A percentile compares a stretch with the other conserved stretches of the same genome.
phyloP scores from a whole-genome alignment of 2,113 vertebrate species.

The Dunckerocampus dactyliophorus region DNA sequence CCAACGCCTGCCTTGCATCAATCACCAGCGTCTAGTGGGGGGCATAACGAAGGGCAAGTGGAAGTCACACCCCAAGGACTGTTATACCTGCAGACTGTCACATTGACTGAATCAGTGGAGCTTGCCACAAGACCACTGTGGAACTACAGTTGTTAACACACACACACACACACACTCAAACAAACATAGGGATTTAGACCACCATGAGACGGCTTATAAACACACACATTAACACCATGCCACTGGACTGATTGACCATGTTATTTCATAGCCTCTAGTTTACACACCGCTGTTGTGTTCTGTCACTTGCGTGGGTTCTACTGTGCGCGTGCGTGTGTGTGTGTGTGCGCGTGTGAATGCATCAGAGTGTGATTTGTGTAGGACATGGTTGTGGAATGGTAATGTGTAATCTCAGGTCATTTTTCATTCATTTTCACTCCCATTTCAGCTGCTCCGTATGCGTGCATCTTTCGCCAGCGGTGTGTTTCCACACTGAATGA shows the following conservation, averaged over 20 bases:
- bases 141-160: constrained; percentile 40
- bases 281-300: constrained; percentile 48
- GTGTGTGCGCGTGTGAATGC: constrained; percentile 11
- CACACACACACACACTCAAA: constrained; percentile 16
- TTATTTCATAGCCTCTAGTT: constrained; percentile 51
- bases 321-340: neutral
- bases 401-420: constrained; percentile 65
- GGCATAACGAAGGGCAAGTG: neutral
- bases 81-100: constrained; percentile 41
- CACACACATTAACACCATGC: constrained; percentile 26
- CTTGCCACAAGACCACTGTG: constrained; percentile 27
- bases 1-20: constrained; percentile 89
- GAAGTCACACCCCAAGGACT: constrained; percentile 33
- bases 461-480: constrained; percentile 25
- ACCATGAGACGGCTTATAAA: constrained; percentile 25
- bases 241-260: constrained; percentile 41
- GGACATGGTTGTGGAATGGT: constrained; percentile 28
- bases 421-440: constrained; percentile 36
- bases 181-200: constrained; percentile 19
- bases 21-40: constrained; percentile 90
- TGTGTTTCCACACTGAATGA: constrained; percentile 24
- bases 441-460: constrained; percentile 43
- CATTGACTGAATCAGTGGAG: constrained; percentile 29
- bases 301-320: constrained; percentile 28
- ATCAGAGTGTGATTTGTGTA: constrained; percentile 2